Percentiles rank a stretch among this genome's conserved stretches.
Conservation (phyloP, 2,888 invertebrate genomes). For the Folsomia candida region DNA sequence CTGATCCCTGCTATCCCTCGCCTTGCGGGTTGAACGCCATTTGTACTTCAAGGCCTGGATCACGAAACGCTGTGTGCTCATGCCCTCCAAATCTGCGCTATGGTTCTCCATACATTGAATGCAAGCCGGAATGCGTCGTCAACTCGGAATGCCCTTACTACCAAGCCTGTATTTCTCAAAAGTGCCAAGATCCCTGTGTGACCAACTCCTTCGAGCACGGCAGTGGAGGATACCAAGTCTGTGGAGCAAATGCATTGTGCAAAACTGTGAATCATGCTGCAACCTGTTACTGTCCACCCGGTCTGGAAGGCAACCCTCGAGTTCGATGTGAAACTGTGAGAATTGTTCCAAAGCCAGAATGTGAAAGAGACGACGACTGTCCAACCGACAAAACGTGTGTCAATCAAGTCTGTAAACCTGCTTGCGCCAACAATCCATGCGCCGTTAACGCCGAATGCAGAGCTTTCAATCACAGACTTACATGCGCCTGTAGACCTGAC, state of each 20-base stretch:
- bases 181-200: constrained; percentile 60
- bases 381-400: constrained; percentile 80
- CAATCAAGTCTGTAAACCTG: constrained; percentile 71
- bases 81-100: constrained; percentile 61
- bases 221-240: constrained; percentile 58
- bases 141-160: constrained; percentile 84
- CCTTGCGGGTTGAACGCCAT: constrained; percentile 73
- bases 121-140: constrained; percentile 70
- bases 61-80: constrained; percentile 64
- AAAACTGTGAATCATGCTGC: constrained; percentile 69
- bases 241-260: constrained; percentile 67
- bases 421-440: constrained; percentile 60
- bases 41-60: constrained; percentile 69
- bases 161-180: constrained; percentile 78
- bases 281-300: constrained; percentile 79
- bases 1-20: constrained; percentile 77
- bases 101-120: constrained; percentile 49
- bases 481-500: constrained; percentile 77
- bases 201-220: constrained; percentile 5
- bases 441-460: constrained; percentile 71
- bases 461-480: constrained; percentile 73
- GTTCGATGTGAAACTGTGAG: constrained; percentile 65
- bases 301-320: constrained; percentile 74
- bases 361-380: constrained; percentile 65
- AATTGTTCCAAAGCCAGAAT: constrained; percentile 68